Conservation (phyloP, 2,888 invertebrate genomes). For the Neria commutata region DNA sequence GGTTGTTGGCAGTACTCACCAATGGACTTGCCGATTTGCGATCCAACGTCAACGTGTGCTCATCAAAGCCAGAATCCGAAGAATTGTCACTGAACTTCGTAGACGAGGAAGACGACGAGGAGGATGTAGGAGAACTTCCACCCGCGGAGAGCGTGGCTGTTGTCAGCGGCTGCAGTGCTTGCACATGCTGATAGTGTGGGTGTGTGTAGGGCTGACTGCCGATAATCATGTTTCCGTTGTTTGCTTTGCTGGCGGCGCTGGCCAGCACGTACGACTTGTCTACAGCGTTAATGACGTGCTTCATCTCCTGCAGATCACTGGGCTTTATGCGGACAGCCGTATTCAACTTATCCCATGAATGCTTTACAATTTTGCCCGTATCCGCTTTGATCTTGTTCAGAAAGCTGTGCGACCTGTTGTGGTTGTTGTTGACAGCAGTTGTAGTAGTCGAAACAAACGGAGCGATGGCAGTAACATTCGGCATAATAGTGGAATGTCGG, state of each 20-base stretch:
- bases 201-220: slow-evolving; percentile 1
- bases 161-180: slow-evolving; percentile 14
- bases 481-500: slow-evolving; percentile 8
- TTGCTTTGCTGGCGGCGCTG: slow-evolving; percentile 26
- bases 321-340: slow-evolving; percentile 36
- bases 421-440: slow-evolving; percentile 24
- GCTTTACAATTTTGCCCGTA: slow-evolving; percentile 45
- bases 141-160: slow-evolving; percentile 32
- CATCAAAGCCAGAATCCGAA: slow-evolving; percentile 77
- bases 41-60: slow-evolving; percentile 60
- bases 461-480: slow-evolving; percentile 21
- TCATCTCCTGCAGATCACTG: slow-evolving; percentile 38
- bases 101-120: slow-evolving; percentile 51
- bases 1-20: slow-evolving; percentile 45
- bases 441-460: slow-evolving; percentile 26
- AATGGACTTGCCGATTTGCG: slow-evolving; percentile 57
- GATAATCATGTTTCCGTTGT: not conserved
- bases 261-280: slow-evolving; percentile 34
- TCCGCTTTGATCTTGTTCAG: slow-evolving; percentile 48
- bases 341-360: slow-evolving; percentile 44
- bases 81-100: slow-evolving; percentile 69
- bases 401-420: slow-evolving; percentile 33
- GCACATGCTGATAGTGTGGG: slow-evolving; percentile 8
- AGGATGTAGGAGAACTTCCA: slow-evolving; percentile 47
- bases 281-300: slow-evolving; percentile 36